Evolutionary conservation across 2,888 invertebrate species (phyloP).

Genomic region (Bugulina stolonifera): DNA sequence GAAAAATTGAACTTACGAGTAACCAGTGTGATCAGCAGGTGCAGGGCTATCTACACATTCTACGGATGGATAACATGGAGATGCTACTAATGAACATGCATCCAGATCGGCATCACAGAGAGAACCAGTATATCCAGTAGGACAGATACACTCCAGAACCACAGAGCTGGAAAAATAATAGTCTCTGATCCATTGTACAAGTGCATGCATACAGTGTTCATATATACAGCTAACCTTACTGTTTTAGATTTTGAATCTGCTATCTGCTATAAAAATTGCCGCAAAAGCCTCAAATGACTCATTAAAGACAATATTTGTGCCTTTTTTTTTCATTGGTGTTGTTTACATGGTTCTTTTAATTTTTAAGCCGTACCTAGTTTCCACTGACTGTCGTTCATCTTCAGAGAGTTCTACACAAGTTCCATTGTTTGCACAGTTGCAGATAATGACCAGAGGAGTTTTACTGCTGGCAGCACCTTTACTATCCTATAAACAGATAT

Average conservation of each 20-base stretch:
- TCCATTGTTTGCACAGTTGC: neutral
- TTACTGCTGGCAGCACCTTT: neutral
- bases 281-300: no score
- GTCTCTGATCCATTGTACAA: no score
- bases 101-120: slow-evolving; percentile 8
- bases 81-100: slow-evolving; percentile 4
- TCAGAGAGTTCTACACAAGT: neutral
- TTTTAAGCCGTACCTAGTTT: slow-evolving; percentile 13
- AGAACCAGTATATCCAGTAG: slow-evolving; percentile 6
- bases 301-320: no score
- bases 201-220: no score
- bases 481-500: no score
- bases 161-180: slow-evolving; percentile 6
- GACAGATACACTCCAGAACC: slow-evolving; percentile 6
- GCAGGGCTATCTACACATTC: slow-evolving; percentile 1
- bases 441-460: neutral
- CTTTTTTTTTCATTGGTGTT: no score
- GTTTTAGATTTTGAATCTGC: no score
- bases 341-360: no score
- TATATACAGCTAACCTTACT: no score
- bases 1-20: neutral
- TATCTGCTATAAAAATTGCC: no score
- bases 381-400: neutral
- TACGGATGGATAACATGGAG: slow-evolving; percentile 8
- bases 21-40: slow-evolving; percentile 6